Base-by-base conservation (phyloP, 1,140 invertebrate species). In the Saccostrea glomerata region DNA sequence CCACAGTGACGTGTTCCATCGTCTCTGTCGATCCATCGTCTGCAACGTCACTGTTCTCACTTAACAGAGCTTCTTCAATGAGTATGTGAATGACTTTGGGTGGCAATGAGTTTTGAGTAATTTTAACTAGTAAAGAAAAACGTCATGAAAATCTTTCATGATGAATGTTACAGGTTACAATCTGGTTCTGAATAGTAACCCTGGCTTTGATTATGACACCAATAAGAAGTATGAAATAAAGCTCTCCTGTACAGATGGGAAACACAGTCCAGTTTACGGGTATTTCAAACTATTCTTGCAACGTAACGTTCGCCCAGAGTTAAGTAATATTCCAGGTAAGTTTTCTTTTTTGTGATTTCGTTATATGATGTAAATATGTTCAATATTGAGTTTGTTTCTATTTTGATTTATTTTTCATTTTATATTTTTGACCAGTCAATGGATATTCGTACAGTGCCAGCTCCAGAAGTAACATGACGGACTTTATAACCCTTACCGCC, bases 201-300 rank as follows among this genome's bases (percentile, higher is more conserved):
- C 70, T 12, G 70, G 30, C 4, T 77, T 77, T 30, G 25, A 56
- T 56, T 86, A 77, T 77, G 66, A 73, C n/a, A 86, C 17, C 40
- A 47, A 11, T 11, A 56, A 66, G 11, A 73, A 86, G 55, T 73
- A 77, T 3, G 55, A 20, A 55, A 77, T 86, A 47, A 86, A 56
- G 55, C 40, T 86, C 11, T 25, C 47, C 30, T 86, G 85, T 20
- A 77, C 66, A 15, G 85, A 86, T 56, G 66, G 66, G 7, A 86
- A 86, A 77, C 54, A 73, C 15, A 23, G 73, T 77, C 70, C 70
- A 30, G 85, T 55, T 3, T 54, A 25, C n/a, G 66, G 47, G 1
- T 86, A n/a, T 30, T 86, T 86, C 66, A 86, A 86, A 86, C 25
- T 86, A 6, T 86, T 86, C 55, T 20, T 86, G 54, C 63, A 73